Conservation (phyloP, 2,113 vertebrate species). For the Delphinus delphis region DNA sequence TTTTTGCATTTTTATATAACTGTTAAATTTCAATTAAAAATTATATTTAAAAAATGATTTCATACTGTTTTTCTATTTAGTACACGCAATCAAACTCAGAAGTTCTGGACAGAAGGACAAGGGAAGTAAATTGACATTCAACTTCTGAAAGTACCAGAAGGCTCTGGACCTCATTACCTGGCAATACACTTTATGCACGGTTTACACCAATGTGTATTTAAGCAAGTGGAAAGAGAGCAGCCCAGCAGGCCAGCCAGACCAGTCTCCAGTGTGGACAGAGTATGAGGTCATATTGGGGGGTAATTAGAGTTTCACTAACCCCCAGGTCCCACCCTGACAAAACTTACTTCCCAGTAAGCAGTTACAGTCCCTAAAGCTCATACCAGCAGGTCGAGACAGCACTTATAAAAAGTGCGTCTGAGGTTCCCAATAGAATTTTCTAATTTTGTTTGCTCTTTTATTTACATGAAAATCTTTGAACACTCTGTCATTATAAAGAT, state of each 20-base stretch:
- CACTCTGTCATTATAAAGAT: neutral
- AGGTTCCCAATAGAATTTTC: neutral
- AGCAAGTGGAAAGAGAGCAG: neutral
- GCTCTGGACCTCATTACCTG: neutral
- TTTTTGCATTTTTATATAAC: neutral
- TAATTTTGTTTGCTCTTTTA: neutral
- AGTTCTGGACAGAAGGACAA: neutral
- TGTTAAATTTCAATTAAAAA: neutral
- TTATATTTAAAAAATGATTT: neutral
- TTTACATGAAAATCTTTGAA: slow-evolving; percentile 31
- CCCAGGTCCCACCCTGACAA: neutral
- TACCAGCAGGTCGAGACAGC: neutral
- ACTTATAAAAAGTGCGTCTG: neutral
- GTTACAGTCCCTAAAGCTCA: neutral
- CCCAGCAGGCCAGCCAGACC: neutral
- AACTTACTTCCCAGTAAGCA: neutral
- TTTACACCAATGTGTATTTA: neutral
- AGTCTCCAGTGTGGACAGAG: neutral
- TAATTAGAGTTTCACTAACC: neutral
- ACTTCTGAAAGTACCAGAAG: neutral
- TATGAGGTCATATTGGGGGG: too few relatives aligned
- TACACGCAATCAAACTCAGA: neutral
- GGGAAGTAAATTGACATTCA: neutral
- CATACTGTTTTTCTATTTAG: neutral
- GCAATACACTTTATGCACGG: too few relatives aligned